Evolutionary conservation across 2,888 invertebrate genomes (phyloP).

Genomic region (Gortyna flavago): DNA sequence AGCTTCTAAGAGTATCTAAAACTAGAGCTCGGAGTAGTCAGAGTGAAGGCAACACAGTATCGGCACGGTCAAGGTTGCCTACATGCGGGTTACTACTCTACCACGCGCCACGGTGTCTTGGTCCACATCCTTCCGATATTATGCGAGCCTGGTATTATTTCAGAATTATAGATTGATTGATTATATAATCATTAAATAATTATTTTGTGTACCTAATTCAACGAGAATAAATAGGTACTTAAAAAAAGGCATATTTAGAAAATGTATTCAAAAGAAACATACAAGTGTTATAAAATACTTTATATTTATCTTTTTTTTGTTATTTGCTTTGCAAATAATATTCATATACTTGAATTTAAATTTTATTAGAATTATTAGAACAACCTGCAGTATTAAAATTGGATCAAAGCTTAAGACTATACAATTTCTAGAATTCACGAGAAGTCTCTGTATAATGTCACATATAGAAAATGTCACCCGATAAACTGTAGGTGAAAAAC

Average conservation of each 20-base stretch:
- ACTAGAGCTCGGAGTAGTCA: conserved; percentile 58
- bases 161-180: conserved; percentile 17
- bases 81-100: conserved; percentile 57
- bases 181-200: background rate
- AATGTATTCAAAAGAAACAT: background rate
- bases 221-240: background rate
- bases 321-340: background rate
- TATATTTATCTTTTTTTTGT: background rate
- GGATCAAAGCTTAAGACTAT: conserved; percentile 35
- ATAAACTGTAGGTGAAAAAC: conserved; percentile 59
- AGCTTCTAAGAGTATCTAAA: conserved; percentile 65
- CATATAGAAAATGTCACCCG: conserved; percentile 52
- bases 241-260: background rate
- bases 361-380: background rate
- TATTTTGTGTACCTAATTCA: background rate
- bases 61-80: conserved; percentile 76
- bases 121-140: conserved; percentile 59
- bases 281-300: background rate
- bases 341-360: conserved; percentile 18
- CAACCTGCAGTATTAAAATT: conserved; percentile 2
- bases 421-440: conserved; percentile 61
- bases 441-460: conserved; percentile 45
- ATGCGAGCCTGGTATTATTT: conserved; percentile 62
- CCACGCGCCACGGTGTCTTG: conserved; percentile 36
- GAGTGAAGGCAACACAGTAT: conserved; percentile 69